phyloP scores from a whole-genome alignment of 2,113 vertebrate species.

The Cervus canadensis region DNA sequence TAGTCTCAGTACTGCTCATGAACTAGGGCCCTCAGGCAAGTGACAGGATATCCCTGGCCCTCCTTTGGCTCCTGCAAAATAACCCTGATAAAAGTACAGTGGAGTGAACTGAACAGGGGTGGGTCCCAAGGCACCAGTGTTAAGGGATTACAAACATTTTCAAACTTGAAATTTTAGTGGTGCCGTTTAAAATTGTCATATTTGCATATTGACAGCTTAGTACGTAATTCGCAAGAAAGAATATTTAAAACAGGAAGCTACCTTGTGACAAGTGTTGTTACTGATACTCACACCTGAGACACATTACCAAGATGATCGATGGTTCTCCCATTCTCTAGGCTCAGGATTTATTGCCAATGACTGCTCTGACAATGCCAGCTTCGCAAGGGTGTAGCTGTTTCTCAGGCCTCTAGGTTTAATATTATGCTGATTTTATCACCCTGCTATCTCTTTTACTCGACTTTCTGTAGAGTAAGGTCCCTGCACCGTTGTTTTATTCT shows the following conservation, averaged over 20 bases:
- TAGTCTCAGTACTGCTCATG: background rate
- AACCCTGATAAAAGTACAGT: background rate
- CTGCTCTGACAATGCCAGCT: background rate
- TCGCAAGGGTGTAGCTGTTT: background rate
- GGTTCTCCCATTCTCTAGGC: background rate
- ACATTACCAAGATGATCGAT: background rate
- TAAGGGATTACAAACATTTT: background rate
- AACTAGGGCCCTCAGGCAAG: background rate
- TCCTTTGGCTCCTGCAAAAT: background rate
- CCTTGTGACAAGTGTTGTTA: background rate
- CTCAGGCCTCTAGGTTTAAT: background rate
- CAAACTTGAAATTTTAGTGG: background rate
- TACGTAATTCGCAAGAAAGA: slow-evolving; percentile 1
- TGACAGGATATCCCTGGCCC: background rate
- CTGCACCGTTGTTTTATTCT: background rate
- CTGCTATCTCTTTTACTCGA: background rate
- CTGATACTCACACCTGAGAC: background rate
- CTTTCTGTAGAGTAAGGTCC: background rate
- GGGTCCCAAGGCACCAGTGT: background rate
- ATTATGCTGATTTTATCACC: background rate
- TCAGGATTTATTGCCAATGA: background rate
- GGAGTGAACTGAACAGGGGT: background rate
- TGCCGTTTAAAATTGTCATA: background rate
- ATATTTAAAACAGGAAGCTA: background rate
- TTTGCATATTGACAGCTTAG: background rate